Conservation (phyloP, 1,140 invertebrate species). For the Sarcophaga peregrina region DNA sequence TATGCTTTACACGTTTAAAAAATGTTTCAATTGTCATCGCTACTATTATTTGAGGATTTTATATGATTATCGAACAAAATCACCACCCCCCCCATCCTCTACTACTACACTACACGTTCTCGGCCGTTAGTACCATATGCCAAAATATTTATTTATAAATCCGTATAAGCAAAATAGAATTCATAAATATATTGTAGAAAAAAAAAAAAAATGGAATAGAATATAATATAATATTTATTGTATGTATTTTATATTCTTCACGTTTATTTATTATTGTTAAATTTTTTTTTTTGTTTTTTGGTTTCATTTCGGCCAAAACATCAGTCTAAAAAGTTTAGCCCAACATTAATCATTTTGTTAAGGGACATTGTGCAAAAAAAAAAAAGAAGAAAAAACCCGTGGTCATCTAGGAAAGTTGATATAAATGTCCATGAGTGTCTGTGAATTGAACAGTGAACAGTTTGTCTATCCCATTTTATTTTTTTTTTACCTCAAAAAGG, state of each 20-base stretch:
- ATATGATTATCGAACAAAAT: slow-evolving; percentile 19
- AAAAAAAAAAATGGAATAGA: not conserved
- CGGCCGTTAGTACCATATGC: not conserved
- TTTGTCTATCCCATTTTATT: not conserved
- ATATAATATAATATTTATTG: too few species aligned
- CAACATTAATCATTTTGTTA: slow-evolving; percentile 39
- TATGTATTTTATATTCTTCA: too few species aligned
- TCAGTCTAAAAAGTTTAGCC: slow-evolving; percentile 38
- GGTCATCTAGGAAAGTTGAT: not conserved
- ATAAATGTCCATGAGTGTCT: not conserved
- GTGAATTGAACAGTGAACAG: not conserved
- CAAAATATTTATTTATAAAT: not conserved
- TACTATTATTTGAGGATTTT: slow-evolving; percentile 8
- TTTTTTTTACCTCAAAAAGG: not conserved
- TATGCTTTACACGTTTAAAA: slow-evolving; percentile 31
- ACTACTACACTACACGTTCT: not conserved
- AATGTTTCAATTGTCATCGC: slow-evolving; percentile 29
- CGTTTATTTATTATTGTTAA: too few species aligned
- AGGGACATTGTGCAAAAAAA: slow-evolving; percentile 10
- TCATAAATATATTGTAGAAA: not conserved
- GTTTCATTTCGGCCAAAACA: not conserved
- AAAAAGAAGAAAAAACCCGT: not conserved
- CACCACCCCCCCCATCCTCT: not conserved
- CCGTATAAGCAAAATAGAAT: not conserved
- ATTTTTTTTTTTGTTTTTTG: not conserved